phyloP scores from a whole-genome alignment of 2,113 vertebrate genomes.

The Sitta europaea region DNA sequence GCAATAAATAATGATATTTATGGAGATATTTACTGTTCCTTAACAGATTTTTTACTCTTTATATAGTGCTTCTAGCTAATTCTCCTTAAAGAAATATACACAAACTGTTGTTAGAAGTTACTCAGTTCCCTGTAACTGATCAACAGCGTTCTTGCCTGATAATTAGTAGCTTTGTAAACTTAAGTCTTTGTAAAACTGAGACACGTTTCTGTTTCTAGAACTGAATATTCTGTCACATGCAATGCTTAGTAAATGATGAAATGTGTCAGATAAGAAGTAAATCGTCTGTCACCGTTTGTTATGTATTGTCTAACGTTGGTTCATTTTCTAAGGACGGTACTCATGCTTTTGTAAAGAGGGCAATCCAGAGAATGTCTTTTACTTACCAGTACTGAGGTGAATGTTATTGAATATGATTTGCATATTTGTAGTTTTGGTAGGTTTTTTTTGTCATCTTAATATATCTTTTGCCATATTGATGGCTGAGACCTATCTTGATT shows the following conservation, averaged over 20 bases:
- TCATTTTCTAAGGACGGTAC: background rate
- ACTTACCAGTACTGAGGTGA: background rate
- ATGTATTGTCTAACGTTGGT: rapidly evolving
- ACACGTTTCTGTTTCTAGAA: background rate
- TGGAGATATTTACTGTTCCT: background rate
- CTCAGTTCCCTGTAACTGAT: background rate
- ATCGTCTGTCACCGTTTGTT: background rate
- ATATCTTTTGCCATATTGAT: background rate
- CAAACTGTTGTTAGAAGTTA: background rate
- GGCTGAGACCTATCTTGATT: background rate
- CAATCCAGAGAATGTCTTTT: background rate
- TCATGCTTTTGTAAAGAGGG: background rate
- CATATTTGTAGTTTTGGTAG: background rate
- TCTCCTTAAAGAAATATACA: background rate
- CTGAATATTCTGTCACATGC: background rate
- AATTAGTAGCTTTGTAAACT: background rate
- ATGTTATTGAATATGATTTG: background rate
- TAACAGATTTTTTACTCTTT: background rate
- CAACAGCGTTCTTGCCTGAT: background rate
- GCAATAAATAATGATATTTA: background rate
- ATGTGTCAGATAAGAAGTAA: background rate
- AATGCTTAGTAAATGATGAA: background rate
- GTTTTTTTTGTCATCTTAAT: background rate
- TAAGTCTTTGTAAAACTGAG: background rate
- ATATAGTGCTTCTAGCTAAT: background rate